These are phyloP conservation scores for Psophia crepitans DNA, from an alignment of 2,113 vertebrate genomes.

Conservation along the genomic window DNA sequence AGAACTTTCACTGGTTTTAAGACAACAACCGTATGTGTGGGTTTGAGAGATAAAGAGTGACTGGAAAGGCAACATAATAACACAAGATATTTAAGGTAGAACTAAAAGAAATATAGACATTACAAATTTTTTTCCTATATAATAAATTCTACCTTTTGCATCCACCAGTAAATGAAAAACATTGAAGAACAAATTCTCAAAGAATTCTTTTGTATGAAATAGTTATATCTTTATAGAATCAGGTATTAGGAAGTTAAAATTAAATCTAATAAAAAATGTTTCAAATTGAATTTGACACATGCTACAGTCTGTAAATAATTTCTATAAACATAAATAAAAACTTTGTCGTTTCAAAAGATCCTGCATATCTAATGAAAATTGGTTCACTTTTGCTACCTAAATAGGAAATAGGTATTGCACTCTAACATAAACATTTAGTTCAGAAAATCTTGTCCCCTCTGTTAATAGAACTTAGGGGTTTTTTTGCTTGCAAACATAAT, in stretches of 20 bases:
- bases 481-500: background rate
- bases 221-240: background rate
- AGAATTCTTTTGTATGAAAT: background rate
- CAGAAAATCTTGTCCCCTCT: background rate
- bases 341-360: background rate
- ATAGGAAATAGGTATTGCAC: background rate
- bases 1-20: conserved; percentile 4
- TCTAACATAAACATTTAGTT: background rate
- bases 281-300: background rate
- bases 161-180: background rate
- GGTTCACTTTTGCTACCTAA: background rate
- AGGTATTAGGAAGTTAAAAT: background rate
- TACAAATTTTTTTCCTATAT: background rate
- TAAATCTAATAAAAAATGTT: background rate
- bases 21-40: background rate
- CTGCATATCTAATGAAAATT: background rate
- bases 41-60: background rate
- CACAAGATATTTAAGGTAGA: background rate
- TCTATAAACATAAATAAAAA: background rate
- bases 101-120: background rate
- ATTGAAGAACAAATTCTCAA: background rate
- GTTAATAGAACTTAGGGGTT: background rate
- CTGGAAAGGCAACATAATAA: background rate
- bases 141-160: background rate
- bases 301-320: background rate